Conservation (phyloP, 2,888 invertebrate genomes). For the Dolomedes plantarius region DNA sequence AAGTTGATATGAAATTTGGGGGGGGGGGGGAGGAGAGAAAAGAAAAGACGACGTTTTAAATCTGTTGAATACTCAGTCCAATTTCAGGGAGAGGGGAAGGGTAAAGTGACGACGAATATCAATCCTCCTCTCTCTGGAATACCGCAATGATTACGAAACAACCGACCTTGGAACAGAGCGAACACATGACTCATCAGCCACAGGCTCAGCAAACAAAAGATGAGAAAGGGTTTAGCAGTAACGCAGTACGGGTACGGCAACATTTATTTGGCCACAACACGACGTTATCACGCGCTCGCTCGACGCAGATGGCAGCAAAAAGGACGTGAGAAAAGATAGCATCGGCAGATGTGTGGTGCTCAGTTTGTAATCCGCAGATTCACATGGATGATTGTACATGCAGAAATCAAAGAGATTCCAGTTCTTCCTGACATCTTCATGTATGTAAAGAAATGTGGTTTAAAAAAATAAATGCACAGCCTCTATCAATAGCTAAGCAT, state of each 20-base stretch:
- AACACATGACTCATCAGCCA: slow-evolving; percentile 4
- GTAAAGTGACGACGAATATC: background rate
- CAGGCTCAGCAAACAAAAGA: slow-evolving; percentile 11
- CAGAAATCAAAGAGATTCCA: background rate
- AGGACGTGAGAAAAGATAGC: background rate
- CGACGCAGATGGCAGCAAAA: background rate
- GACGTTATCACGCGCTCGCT: background rate
- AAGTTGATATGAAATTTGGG: too few relatives aligned
- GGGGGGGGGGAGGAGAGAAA: too few relatives aligned
- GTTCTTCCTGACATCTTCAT: too few relatives aligned
- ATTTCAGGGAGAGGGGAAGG: background rate
- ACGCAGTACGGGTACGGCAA: background rate
- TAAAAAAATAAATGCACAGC: too few relatives aligned
- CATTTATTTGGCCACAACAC: background rate
- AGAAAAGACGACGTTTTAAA: too few relatives aligned
- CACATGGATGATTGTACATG: background rate
- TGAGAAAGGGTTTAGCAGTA: slow-evolving; percentile 4
- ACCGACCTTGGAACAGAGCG: background rate
- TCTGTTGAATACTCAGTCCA: too few relatives aligned
- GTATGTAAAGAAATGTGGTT: too few relatives aligned
- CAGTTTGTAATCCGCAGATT: background rate
- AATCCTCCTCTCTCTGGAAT: background rate
- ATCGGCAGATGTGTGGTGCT: background rate
- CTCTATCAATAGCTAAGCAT: too few relatives aligned
- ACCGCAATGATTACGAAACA: slow-evolving; percentile 3